These are phyloP conservation scores for Atethmia centrago DNA, from an alignment of 2,888 invertebrate genomes.

Conservation along the genomic window DNA sequence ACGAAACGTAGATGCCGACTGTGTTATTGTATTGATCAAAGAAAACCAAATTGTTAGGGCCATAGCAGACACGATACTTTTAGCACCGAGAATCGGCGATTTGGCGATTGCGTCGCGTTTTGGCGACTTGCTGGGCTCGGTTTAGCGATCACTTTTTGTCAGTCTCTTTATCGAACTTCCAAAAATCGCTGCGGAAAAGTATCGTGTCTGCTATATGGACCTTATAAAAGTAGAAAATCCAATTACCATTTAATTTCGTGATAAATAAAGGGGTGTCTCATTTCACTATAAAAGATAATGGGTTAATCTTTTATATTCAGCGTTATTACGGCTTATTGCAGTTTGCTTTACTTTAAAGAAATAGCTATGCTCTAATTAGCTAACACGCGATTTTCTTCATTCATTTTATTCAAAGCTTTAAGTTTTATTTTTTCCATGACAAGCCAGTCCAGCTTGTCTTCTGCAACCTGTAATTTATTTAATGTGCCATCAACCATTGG, in stretches of 20 bases:
- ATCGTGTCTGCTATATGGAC: neutral
- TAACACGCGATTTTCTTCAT: slow-evolving; percentile 38
- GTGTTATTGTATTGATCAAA: neutral
- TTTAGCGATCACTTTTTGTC: neutral
- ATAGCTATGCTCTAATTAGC: slow-evolving; percentile 31
- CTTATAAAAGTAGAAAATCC: neutral
- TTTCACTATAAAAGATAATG: slow-evolving; percentile 15
- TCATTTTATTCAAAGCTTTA: slow-evolving; percentile 17
- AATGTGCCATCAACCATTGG: neutral
- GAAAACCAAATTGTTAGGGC: neutral
- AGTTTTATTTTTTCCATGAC: slow-evolving; percentile 6
- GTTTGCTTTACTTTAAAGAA: slow-evolving; percentile 28
- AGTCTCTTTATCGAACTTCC: neutral
- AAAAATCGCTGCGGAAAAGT: neutral
- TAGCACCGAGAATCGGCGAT: neutral
- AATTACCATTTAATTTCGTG: neutral
- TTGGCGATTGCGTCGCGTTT: neutral
- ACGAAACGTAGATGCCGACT: neutral
- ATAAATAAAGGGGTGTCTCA: neutral
- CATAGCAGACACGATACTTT: neutral
- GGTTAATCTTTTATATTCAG: slow-evolving; percentile 5
- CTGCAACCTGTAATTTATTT: slow-evolving; percentile 13
- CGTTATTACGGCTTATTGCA: slow-evolving; percentile 24
- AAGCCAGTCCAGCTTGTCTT: slow-evolving; percentile 5
- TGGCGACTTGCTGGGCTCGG: neutral